phyloP scores from a whole-genome alignment of 92 coral and sea anemone species.

The Phymanthus crucifer region DNA sequence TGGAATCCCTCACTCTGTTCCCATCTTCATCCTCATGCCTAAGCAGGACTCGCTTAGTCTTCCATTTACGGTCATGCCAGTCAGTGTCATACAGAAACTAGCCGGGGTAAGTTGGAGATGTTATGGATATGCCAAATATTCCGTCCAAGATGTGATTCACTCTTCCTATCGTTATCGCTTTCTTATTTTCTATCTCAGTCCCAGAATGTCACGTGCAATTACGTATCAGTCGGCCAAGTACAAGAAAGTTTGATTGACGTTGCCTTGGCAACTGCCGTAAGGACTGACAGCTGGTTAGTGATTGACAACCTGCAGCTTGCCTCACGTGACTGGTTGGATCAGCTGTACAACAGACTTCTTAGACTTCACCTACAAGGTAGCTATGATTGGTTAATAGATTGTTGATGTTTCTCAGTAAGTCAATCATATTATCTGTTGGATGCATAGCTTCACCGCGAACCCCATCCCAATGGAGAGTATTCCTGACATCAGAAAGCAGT shows the following conservation, averaged over 20 bases:
- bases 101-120: conserved; percentile 66
- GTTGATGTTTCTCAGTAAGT: not conserved
- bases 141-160: too few relatives aligned
- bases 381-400: not conserved
- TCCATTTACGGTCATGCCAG: conserved; percentile 57
- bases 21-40: conserved; percentile 74
- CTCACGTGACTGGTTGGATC: conserved; percentile 76
- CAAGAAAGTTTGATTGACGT: conserved; percentile 87
- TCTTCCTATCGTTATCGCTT: too few relatives aligned
- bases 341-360: conserved; percentile 83
- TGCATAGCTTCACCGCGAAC: conserved; percentile 49
- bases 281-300: conserved; percentile 92
- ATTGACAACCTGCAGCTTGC: conserved; percentile 92
- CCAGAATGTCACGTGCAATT: conserved; percentile 73
- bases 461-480: conserved; percentile 85
- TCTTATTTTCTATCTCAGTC: conserved; percentile 54
- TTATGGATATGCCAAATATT: too few relatives aligned
- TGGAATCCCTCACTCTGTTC: conserved; percentile 74
- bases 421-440: not conserved
- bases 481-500: conserved; percentile 80
- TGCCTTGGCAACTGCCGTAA: conserved; percentile 92
- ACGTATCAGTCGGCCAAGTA: conserved; percentile 81
- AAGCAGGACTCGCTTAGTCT: conserved; percentile 56
- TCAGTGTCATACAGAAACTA: conserved; percentile 62
- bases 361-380: conserved; percentile 76